Evolutionary conservation across 1,140 invertebrate genomes (phyloP), one percentile per base, ranked within the genome.

Genomic region (Drosophila tani): DNA sequence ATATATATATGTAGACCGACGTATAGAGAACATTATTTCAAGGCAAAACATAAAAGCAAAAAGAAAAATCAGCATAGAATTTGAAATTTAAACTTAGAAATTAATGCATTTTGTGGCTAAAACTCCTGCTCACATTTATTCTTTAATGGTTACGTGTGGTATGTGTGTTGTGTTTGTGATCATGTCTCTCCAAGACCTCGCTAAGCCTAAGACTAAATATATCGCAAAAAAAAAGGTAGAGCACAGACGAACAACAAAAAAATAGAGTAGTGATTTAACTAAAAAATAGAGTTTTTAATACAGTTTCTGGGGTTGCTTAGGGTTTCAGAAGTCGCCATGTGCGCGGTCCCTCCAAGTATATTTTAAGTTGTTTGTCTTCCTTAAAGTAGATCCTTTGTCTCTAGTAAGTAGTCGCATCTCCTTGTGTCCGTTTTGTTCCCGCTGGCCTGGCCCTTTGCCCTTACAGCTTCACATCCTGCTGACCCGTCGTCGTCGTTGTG

Each of bases 401-500:
- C 41, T 40, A 40, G 38, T 55, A 55, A 40, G 32, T 55, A 17
- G 50, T 81, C 40, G 21, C 73, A 32, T 49, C 24, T 50, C 5
- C 45, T 59, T 21, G 32, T 38, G 19, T 55, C 53, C 49, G 3
- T 51, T 29, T 41, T 38, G 35, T 38, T 38, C 35, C 4, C 35
- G 40, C 5, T 41, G 14, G 5, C 17, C 7, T 24, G 43, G 53
- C 32, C 58, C 47, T 55, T 68, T 57, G 50, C 32, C 63, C 32
- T 77, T 88, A 87, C 57, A 90, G 82, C 38, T 90, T 88, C 17
- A 85, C 75, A 75, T 90, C 82, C 27, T 81, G 62, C 29, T 59
- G 53, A 21, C 41, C 29, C 24, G 63, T 38, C 14, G 74, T 40
- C n/a, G 51, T 49, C 7, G 50, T 43, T 5, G 75, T 27, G 0